Evolutionary conservation across 2,888 invertebrate species (phyloP), one percentile per base, ranked within the genome.

Genomic region (Drosophila subquinaria): DNA sequence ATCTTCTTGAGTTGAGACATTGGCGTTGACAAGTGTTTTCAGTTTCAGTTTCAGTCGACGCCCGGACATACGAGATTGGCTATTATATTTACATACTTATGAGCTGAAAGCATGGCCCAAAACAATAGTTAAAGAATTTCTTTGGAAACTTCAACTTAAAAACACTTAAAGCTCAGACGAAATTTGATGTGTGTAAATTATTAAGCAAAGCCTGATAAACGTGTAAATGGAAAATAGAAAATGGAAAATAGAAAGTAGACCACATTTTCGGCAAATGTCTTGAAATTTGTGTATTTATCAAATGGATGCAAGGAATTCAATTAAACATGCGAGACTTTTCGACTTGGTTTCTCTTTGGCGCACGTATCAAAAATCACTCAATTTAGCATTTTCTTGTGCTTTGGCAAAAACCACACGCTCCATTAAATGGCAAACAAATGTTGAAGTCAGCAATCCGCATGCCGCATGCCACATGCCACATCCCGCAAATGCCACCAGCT

Each of bases 21-120:
- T 89, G 78, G 69, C 76, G 80, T 89, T 85, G 89, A 87, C 88
- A 87, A 89, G 87, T 79, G 74, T 82, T 77, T 76, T 77, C 68
- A 27, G 43, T 43, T 61, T 59, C 53, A 35, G 45, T 53, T 66
- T 50, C 40, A 2, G 5, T 35, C 27, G 33, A 6, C n/a, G 52
- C 36, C 20, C 1, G 15, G 20, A 30, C 53, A 30, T 38, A 23
- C 10, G 15, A 15, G 23, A 38, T 40, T 17, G 55, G 15, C 47
- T 5, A 63, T 40, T 36, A 20, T 36, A 62, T 53, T 55, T 23
- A 38, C 53, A 45, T 52, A 51, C 52, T 60, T 62, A 40, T 15
- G 30, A 62, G 35, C 3, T 43, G 11, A 1, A 13, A 50, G 17
- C 33, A 23, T 40, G 23, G 17, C 17, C 3, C n/a, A 17, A 17